Evolutionary conservation across 2,888 invertebrate genomes (phyloP).

Genomic region (Bombyx huttoni): DNA sequence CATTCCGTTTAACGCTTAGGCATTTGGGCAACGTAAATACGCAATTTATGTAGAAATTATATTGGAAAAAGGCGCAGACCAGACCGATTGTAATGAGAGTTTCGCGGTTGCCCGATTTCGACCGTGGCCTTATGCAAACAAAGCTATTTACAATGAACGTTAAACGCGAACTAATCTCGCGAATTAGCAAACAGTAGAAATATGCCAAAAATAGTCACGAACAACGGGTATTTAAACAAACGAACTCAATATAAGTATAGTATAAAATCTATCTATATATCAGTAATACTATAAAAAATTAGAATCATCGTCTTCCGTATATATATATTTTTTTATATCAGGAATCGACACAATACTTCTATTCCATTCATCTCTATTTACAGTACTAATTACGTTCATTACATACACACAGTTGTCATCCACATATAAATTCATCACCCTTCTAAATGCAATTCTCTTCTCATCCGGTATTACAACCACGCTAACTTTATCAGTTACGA

Average conservation of each 20-base stretch:
- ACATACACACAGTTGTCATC: no score
- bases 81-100: conserved; percentile 20
- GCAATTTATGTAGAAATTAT: conserved; percentile 18
- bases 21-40: conserved; percentile 4
- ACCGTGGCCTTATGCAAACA: conserved; percentile 35
- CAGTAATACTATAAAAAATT: no score
- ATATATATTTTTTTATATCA: conserved; percentile 1
- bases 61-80: conserved; percentile 16
- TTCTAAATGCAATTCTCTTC: no score
- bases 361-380: no score
- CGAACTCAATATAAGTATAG: background rate
- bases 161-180: conserved; percentile 10
- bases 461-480: no score
- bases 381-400: no score
- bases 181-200: conserved; percentile 23
- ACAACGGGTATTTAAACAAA: conserved; percentile 4
- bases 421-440: no score
- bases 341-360: background rate
- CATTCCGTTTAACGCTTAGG: background rate
- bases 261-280: no score
- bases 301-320: no score
- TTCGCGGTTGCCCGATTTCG: conserved; percentile 20
- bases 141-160: conserved; percentile 15
- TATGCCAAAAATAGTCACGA: conserved; percentile 8
- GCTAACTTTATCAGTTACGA: no score